A percentile compares a stretch with the other conserved stretches of the same genome.
Evolutionary conservation across 2,113 vertebrate species (phyloP).

Genomic region (Siniperca chuatsi): DNA sequence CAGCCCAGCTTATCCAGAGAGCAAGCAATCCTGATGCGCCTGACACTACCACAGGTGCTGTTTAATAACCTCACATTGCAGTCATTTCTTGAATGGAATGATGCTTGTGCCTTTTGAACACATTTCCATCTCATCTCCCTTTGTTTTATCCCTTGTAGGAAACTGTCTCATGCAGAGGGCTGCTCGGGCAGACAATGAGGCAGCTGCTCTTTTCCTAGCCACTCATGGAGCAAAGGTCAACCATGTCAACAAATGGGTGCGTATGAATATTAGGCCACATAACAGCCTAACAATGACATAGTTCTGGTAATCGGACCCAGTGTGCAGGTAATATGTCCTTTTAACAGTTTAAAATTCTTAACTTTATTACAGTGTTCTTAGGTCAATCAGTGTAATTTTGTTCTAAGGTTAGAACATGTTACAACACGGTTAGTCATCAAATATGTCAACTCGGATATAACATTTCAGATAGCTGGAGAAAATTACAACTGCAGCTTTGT

Average conservation of each 20-base stretch:
- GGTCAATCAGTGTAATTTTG: not conserved
- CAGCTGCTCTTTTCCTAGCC: slow-evolving; percentile 95
- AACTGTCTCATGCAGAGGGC: slow-evolving; percentile 97
- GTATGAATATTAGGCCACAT: slow-evolving; percentile 50
- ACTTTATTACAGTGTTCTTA: not conserved
- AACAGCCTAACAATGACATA: not conserved
- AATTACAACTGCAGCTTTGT: not conserved
- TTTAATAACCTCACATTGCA: not conserved
- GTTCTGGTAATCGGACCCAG: not conserved
- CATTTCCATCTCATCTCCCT: not conserved
- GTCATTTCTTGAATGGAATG: not conserved
- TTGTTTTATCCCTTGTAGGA: slow-evolving; percentile 75
- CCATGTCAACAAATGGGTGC: slow-evolving; percentile 95
- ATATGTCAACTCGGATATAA: not conserved
- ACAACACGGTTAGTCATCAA: too few relatives aligned
- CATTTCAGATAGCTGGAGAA: not conserved
- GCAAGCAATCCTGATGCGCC: slow-evolving; percentile 95
- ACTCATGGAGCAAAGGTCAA: slow-evolving; percentile 96
- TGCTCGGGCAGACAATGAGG: slow-evolving; percentile 90
- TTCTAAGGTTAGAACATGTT: not conserved
- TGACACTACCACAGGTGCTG: slow-evolving; percentile 89
- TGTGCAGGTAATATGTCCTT: not conserved
- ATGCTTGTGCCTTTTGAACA: not conserved
- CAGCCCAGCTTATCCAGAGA: slow-evolving; percentile 92
- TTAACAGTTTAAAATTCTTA: not conserved